These are phyloP conservation scores for Phalera bucephala DNA, from an alignment of 2,888 invertebrate genomes.

Conservation along the genomic window DNA sequence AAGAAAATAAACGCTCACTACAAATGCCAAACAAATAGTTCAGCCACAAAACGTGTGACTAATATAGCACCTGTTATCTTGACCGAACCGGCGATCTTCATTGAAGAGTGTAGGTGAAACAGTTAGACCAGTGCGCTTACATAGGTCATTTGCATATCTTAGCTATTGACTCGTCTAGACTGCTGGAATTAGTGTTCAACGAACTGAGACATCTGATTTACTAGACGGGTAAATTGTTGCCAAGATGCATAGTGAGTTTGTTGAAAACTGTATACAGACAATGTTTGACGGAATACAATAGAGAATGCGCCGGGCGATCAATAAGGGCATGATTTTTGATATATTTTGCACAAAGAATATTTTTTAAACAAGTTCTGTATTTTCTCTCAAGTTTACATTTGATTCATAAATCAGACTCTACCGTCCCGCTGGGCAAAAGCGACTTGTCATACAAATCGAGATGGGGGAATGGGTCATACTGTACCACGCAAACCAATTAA, in stretches of 20 bases:
- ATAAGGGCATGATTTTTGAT: neutral
- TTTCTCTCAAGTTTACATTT: too few relatives aligned
- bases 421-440: too few relatives aligned
- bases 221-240: conserved; percentile 33
- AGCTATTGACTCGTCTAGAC: conserved; percentile 68
- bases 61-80: conserved; percentile 19
- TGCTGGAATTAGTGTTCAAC: conserved; percentile 56
- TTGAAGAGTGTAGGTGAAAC: conserved; percentile 29
- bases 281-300: conserved; percentile 5
- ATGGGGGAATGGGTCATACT: too few relatives aligned
- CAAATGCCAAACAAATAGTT: neutral
- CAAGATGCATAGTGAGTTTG: conserved; percentile 20
- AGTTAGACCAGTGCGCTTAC: conserved; percentile 44
- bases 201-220: conserved; percentile 50
- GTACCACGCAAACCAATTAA: too few relatives aligned
- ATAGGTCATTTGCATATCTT: conserved; percentile 58
- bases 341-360: too few relatives aligned
- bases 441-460: too few relatives aligned
- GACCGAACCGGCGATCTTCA: conserved; percentile 21
- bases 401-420: too few relatives aligned
- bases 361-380: too few relatives aligned
- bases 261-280: conserved; percentile 11
- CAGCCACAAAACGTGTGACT: neutral
- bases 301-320: conserved; percentile 4
- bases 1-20: too few relatives aligned